Percentiles rank a stretch among this genome's conserved stretches.
Conservation (phyloP, 2,888 invertebrate species). For the Pantelozetes paolii region DNA sequence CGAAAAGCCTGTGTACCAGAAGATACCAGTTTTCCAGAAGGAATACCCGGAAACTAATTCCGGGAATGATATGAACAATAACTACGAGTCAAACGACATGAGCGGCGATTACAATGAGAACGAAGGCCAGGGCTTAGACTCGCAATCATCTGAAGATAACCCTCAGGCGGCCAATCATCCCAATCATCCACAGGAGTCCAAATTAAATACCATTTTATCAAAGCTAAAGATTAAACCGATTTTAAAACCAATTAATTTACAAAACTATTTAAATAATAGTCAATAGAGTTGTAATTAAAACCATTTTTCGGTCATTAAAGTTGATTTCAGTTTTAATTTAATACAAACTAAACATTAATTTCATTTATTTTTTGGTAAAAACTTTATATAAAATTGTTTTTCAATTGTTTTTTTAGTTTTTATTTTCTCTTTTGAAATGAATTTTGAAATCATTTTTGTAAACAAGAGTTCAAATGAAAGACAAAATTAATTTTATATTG, state of each 20-base stretch:
- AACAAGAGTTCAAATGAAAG: not conserved
- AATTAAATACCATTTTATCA: not conserved
- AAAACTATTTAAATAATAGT: not conserved
- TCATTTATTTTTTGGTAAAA: not conserved
- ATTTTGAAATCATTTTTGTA: not conserved
- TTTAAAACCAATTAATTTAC: constrained; percentile 8
- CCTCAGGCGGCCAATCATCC: not conserved
- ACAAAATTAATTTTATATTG: not conserved
- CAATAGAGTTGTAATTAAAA: not conserved
- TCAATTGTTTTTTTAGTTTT: not conserved
- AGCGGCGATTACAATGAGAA: not conserved
- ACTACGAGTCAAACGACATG: not conserved
- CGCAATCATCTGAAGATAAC: not conserved
- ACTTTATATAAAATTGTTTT: not conserved
- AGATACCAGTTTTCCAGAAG: constrained; percentile 25
- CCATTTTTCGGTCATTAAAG: not conserved
- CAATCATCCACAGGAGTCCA: constrained; percentile 14
- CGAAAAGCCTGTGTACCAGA: not conserved
- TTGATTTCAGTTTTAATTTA: not conserved
- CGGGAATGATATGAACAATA: not conserved
- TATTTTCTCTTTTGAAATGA: no score
- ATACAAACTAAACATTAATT: not conserved
- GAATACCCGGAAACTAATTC: not conserved
- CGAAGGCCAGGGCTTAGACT: not conserved
- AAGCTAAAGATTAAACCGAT: constrained; percentile 14